Conservation (phyloP, 1,140 invertebrate species). For the Tetramorium simillimum region DNA sequence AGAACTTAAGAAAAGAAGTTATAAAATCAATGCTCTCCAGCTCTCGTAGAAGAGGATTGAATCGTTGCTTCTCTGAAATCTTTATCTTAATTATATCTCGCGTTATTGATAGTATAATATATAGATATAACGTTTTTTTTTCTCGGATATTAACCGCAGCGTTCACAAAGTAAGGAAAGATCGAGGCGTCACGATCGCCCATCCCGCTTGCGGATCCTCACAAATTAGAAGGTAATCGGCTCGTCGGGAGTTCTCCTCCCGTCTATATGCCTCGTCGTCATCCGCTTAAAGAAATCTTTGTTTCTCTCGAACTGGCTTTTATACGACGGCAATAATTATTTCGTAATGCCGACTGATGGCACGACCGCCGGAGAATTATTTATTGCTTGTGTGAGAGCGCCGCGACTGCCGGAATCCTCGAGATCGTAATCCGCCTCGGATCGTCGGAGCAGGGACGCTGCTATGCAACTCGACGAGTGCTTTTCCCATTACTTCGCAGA, state of each 20-base stretch:
- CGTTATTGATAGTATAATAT: neutral
- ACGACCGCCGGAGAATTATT: conserved; percentile 61
- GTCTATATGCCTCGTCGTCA: neutral
- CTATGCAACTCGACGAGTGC: conserved; percentile 61
- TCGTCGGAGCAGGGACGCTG: conserved; percentile 39
- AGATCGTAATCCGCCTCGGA: conserved; percentile 63
- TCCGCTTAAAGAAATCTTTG: conserved; percentile 56
- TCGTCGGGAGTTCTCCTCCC: neutral
- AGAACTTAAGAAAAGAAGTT: neutral
- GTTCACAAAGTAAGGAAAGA: conserved; percentile 4
- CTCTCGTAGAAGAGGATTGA: neutral
- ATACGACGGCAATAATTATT: conserved; percentile 69
- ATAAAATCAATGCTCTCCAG: neutral
- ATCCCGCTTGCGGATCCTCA: conserved; percentile 30
- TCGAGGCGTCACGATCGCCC: conserved; percentile 39
- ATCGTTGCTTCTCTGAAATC: neutral
- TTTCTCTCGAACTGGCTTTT: conserved; percentile 61
- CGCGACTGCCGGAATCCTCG: conserved; percentile 67
- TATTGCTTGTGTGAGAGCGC: conserved; percentile 55
- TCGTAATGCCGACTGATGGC: conserved; percentile 65
- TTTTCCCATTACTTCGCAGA: conserved; percentile 67
- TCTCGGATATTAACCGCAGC: neutral
- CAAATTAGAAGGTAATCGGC: conserved; percentile 66
- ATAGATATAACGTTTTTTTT: neutral
- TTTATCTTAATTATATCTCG: neutral